These are phyloP conservation scores for Folsomia candida DNA, from an alignment of 2,888 invertebrate species.

Conservation along the genomic window DNA sequence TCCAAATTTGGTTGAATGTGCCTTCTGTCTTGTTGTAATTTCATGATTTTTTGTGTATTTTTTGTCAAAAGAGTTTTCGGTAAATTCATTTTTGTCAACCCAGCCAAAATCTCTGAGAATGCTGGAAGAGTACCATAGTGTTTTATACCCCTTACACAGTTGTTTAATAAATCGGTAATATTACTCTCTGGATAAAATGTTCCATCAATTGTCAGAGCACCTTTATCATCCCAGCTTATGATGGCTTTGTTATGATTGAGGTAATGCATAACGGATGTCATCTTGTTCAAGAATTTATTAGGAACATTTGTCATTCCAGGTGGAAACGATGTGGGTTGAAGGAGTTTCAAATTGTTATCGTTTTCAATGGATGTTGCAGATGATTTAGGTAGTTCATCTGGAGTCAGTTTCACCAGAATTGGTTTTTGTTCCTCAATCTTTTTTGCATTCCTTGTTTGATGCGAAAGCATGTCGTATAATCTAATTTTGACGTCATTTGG, in stretches of 20 bases:
- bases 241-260: not conserved
- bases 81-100: not conserved
- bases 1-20: not conserved
- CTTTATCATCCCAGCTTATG: not conserved
- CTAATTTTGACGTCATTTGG: not conserved
- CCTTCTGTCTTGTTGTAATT: not conserved
- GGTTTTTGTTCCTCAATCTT: not conserved
- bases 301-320: not conserved
- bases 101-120: not conserved
- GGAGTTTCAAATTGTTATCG: not conserved
- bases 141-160: not conserved
- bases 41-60: not conserved
- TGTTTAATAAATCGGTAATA: not conserved
- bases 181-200: not conserved
- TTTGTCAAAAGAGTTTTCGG: not conserved
- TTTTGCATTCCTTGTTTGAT: not conserved
- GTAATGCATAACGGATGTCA: not conserved
- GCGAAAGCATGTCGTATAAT: not conserved
- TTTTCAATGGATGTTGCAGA: not conserved
- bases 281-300: not conserved
- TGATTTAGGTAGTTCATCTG: not conserved
- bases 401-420: not conserved
- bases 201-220: not conserved
- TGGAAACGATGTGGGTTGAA: not conserved
- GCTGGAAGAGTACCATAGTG: not conserved